phyloP scores from a whole-genome alignment of 30 jellyfish, hydroid and myxozoan genomes.

The Morbakka virulenta region DNA sequence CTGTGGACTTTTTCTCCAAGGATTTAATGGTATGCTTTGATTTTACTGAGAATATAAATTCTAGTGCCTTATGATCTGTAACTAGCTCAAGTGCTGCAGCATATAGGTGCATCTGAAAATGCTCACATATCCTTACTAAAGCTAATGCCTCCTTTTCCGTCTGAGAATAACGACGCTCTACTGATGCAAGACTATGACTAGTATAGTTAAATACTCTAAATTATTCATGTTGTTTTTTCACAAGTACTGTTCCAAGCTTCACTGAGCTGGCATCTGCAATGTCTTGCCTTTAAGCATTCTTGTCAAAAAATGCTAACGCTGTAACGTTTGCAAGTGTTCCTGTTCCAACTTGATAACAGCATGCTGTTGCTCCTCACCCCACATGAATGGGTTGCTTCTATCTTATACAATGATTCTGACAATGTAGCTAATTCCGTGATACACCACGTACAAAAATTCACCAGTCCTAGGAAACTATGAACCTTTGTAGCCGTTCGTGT shows the following conservation, averaged over 20 bases:
- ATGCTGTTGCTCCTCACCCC: slow-evolving; percentile 21
- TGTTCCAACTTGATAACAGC: slow-evolving; percentile 20
- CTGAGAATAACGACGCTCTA: slow-evolving; percentile 46
- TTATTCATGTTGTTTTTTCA: slow-evolving; percentile 28
- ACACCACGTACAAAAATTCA: slow-evolving; percentile 14
- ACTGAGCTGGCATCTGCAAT: slow-evolving; percentile 36
- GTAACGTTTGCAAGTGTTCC: slow-evolving; percentile 28
- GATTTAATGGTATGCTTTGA: too few relatives aligned
- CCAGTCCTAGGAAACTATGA: slow-evolving; percentile 38
- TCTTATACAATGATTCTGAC: slow-evolving; percentile 16
- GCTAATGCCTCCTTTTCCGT: slow-evolving; percentile 57
- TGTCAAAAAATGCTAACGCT: slow-evolving; percentile 31
- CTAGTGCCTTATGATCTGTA: slow-evolving; percentile 52
- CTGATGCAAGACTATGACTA: slow-evolving; percentile 19
- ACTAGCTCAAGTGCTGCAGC: slow-evolving; percentile 26
- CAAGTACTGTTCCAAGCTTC: slow-evolving; percentile 47
- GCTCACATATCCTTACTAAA: slow-evolving; percentile 21
- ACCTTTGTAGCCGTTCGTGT: slow-evolving; percentile 20
- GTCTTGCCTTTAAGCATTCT: slow-evolving; percentile 20
- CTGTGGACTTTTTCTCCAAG: too few relatives aligned
- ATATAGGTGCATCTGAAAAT: slow-evolving; percentile 27
- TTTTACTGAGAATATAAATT: slow-evolving; percentile 9
- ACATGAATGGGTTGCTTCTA: slow-evolving; percentile 15
- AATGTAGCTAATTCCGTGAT: slow-evolving; percentile 40
- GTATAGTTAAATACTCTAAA: slow-evolving; percentile 26